A percentile compares a stretch with the other conserved stretches of the same genome.
Conservation (phyloP, 2,113 vertebrate species). For the Daubentonia madagascariensis region DNA sequence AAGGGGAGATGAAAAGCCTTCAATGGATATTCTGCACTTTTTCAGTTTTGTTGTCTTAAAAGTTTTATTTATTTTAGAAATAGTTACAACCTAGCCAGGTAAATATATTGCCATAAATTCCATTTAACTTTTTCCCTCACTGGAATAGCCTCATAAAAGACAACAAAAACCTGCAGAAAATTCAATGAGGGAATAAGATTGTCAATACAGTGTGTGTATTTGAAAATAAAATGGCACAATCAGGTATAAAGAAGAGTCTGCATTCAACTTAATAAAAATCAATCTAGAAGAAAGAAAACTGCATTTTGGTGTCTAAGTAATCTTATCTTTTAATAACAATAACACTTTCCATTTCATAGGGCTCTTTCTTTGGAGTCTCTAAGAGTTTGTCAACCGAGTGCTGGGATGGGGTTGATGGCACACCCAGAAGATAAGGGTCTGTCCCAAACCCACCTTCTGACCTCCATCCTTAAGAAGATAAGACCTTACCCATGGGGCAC, state of each 20-base stretch:
- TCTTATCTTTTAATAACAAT: slow-evolving; percentile 48
- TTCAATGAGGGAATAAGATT: slow-evolving; percentile 76
- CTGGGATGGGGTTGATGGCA: too few species aligned
- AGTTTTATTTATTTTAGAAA: slow-evolving; percentile 77
- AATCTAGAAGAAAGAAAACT: slow-evolving; percentile 74
- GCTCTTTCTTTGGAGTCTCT: neutral
- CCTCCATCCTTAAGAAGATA: neutral
- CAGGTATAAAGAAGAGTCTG: slow-evolving; percentile 69
- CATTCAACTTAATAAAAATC: slow-evolving; percentile 79
- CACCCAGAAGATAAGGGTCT: neutral
- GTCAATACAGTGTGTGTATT: slow-evolving; percentile 81
- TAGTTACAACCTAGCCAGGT: slow-evolving; percentile 64
- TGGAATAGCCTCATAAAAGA: slow-evolving; percentile 64
- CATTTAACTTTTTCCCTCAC: slow-evolving; percentile 59
- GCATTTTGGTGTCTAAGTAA: slow-evolving; percentile 49
- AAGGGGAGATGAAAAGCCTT: neutral
- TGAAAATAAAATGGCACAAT: slow-evolving; percentile 71
- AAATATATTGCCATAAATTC: slow-evolving; percentile 70
- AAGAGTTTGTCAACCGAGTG: neutral
- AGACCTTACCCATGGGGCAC: neutral
- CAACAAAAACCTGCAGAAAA: slow-evolving; percentile 68
- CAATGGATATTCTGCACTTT: neutral
- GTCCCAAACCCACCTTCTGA: neutral
- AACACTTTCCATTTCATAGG: slow-evolving; percentile 1
- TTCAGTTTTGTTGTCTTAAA: slow-evolving; percentile 44